Evolutionary conservation across 1,140 invertebrate species (phyloP).

Genomic region (Andricus grossulariae): DNA sequence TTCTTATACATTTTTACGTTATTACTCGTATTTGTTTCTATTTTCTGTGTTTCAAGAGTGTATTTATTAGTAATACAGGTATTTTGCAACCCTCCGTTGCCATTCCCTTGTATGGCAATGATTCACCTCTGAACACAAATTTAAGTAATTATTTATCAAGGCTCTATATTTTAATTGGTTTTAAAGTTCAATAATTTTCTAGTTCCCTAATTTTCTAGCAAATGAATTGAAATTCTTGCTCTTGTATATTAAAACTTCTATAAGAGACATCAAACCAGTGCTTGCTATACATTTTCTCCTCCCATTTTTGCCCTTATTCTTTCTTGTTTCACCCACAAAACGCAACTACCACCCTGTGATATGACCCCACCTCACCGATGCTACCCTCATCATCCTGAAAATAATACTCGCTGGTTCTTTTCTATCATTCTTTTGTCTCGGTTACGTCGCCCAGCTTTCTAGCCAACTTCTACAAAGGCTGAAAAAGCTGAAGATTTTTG

Average conservation of each 20-base stretch:
- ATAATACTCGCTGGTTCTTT: slow-evolving; percentile 21
- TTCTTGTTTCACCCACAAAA: slow-evolving; percentile 28
- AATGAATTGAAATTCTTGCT: not conserved
- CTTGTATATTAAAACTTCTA: not conserved
- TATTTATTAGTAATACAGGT: too few relatives aligned
- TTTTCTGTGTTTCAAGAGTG: too few relatives aligned
- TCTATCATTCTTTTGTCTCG: slow-evolving; percentile 26
- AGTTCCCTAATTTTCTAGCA: too few relatives aligned
- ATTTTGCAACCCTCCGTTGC: too few relatives aligned
- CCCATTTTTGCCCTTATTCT: slow-evolving; percentile 25
- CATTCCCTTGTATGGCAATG: too few relatives aligned
- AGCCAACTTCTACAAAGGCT: slow-evolving; percentile 20
- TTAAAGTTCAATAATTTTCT: too few relatives aligned
- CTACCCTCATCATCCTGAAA: slow-evolving; percentile 24
- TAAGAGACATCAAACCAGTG: slow-evolving; percentile 13
- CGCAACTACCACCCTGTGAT: slow-evolving; percentile 18
- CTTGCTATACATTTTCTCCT: not conserved
- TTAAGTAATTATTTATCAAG: too few relatives aligned
- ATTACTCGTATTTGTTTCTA: too few relatives aligned
- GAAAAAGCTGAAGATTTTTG: slow-evolving; percentile 18
- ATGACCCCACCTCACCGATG: slow-evolving; percentile 3
- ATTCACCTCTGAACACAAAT: too few relatives aligned
- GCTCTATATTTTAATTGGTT: too few relatives aligned
- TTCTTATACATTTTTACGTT: too few relatives aligned
- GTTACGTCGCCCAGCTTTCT: slow-evolving; percentile 21